Percentiles rank a stretch among this genome's conserved stretches.
Conservation (phyloP, 2,113 vertebrate genomes). For the Triplophysa rosa region DNA sequence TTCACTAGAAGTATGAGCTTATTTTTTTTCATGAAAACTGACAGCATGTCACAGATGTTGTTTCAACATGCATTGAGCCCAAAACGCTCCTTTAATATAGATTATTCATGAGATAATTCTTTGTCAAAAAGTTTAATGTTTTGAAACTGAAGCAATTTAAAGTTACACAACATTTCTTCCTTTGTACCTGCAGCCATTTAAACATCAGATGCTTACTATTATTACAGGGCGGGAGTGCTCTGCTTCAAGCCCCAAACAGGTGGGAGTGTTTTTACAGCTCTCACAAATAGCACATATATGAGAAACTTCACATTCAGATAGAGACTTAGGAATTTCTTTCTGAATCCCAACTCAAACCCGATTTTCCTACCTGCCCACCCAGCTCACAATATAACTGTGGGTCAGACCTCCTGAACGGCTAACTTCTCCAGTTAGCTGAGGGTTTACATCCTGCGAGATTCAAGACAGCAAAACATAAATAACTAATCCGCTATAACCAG, state of each 20-base stretch:
- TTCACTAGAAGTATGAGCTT: too few relatives aligned
- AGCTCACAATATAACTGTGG: conserved; percentile 9
- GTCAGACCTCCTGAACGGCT: conserved; percentile 9
- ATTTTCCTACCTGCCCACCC: conserved; percentile 24
- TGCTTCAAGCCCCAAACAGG: conserved; percentile 34
- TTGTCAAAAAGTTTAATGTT: not conserved
- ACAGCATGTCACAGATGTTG: too few relatives aligned
- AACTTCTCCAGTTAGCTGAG: conserved; percentile 20
- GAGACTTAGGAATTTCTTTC: not conserved
- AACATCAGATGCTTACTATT: not conserved
- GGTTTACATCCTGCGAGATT: conserved; percentile 49
- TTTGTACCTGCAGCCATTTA: not conserved
- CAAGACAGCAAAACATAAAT: conserved; percentile 32
- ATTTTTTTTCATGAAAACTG: too few relatives aligned
- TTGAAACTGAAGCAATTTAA: conserved; percentile 15
- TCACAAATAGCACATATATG: conserved; percentile 46
- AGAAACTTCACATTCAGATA: conserved; percentile 19
- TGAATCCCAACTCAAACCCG: conserved; percentile 4
- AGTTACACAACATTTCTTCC: conserved; percentile 18
- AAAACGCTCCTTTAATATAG: not conserved
- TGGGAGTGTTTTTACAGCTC: conserved; percentile 32
- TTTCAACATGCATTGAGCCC: too few relatives aligned
- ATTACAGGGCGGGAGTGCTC: not conserved
- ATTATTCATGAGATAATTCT: not conserved
- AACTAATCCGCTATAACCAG: conserved; percentile 20